phyloP scores from a whole-genome alignment of 2,797 vertebrate species.

The Sebastes glaucus region DNA sequence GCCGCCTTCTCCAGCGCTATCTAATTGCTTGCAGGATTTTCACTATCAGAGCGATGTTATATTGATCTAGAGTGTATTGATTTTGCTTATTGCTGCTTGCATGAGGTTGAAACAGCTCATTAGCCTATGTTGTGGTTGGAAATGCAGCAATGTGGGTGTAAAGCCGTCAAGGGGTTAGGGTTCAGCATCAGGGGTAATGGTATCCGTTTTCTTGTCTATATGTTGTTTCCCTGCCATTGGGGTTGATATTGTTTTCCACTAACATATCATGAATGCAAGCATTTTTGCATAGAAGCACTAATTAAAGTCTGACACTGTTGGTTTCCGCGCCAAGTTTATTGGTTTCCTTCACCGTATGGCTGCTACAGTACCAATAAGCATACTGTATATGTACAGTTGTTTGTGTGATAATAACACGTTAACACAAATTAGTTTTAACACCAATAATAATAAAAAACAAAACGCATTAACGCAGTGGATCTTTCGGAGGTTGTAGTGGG shows the following conservation, averaged over 20 bases:
- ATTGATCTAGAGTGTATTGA: constrained; percentile 48
- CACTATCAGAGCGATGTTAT: not conserved
- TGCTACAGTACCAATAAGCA: too few relatives aligned
- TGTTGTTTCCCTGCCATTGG: not conserved
- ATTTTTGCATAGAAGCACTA: not conserved
- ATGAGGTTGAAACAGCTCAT: constrained; percentile 11
- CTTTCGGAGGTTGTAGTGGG: too few relatives aligned
- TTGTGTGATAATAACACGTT: too few relatives aligned
- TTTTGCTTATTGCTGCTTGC: constrained; percentile 25
- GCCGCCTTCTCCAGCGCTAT: not conserved
- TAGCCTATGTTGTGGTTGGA: constrained; percentile 15
- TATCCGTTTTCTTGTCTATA: not conserved
- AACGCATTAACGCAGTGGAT: too few relatives aligned
- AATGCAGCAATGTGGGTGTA: not conserved
- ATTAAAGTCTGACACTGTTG: not conserved
- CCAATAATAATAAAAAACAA: too few relatives aligned
- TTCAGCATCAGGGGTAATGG: not conserved
- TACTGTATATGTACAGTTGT: not conserved
- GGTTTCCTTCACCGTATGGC: not conserved
- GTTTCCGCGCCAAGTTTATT: not conserved
- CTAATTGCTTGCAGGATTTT: constrained; percentile 47
- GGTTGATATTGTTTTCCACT: not conserved
- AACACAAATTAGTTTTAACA: too few relatives aligned
- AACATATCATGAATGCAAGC: not conserved
- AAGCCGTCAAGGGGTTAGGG: not conserved